phyloP scores from a whole-genome alignment of 1,140 invertebrate genomes.

The Scaptodrosophila lebanonensis region DNA sequence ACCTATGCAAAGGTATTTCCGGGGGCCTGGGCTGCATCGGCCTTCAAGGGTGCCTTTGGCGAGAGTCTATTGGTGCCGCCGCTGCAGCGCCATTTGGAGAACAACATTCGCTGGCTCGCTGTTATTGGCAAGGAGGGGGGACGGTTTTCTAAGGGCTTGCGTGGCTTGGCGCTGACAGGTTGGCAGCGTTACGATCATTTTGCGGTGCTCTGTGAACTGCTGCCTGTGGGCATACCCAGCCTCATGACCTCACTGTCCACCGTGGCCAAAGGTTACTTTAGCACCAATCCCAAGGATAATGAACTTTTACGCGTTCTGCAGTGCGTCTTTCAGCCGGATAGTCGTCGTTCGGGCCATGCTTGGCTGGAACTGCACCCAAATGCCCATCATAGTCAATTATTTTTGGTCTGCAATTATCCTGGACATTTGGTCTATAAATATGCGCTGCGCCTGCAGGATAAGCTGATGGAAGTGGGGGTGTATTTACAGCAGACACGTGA shows the following conservation, averaged over 20 bases:
- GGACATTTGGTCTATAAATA: constrained; percentile 81
- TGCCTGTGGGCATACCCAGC: constrained; percentile 90
- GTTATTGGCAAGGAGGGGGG: constrained; percentile 80
- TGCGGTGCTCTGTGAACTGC: constrained; percentile 92
- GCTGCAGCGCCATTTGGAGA: constrained; percentile 83
- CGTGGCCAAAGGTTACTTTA: constrained; percentile 81
- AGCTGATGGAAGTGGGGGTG: constrained; percentile 78
- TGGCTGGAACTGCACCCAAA: constrained; percentile 69
- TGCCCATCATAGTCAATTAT: constrained; percentile 64
- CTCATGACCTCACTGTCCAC: constrained; percentile 82
- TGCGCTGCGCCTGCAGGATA: constrained; percentile 79
- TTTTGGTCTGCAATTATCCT: constrained; percentile 76
- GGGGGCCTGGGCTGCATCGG: constrained; percentile 86
- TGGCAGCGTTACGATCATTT: constrained; percentile 94
- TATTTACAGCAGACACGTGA: constrained; percentile 75
- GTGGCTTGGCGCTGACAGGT: constrained; percentile 85
- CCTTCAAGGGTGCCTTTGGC: constrained; percentile 85
- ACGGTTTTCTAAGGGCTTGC: constrained; percentile 79
- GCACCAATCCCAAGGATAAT: constrained; percentile 78
- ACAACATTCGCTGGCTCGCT: constrained; percentile 84
- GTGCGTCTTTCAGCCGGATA: constrained; percentile 78
- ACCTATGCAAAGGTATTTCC: constrained; percentile 90
- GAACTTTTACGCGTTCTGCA: constrained; percentile 79
- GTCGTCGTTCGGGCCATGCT: constrained; percentile 65
- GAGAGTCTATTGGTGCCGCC: constrained; percentile 85